These are phyloP conservation scores for Drosophila jambulina DNA, from an alignment of 1,140 invertebrate species.

Conservation along the genomic window DNA sequence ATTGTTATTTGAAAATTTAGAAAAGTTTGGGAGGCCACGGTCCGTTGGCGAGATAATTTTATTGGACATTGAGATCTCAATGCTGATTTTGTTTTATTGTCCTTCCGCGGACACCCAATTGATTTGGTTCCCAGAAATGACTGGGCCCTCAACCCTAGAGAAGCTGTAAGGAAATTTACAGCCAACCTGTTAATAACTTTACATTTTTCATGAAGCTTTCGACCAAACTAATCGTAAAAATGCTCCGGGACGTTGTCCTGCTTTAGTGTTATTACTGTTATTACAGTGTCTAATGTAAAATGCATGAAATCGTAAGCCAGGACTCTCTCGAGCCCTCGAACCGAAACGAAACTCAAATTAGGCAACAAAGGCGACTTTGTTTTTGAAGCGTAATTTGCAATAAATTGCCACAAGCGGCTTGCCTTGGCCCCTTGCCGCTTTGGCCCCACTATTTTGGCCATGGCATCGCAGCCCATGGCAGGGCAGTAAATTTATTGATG, in stretches of 20 bases:
- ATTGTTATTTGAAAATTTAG: slow-evolving; percentile 63
- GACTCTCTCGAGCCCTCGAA: slow-evolving; percentile 17
- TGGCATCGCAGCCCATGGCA: slow-evolving; percentile 42
- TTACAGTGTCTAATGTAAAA: slow-evolving; percentile 63
- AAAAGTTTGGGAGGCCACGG: slow-evolving; percentile 44
- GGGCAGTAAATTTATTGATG: slow-evolving; percentile 79
- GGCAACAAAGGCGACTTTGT: slow-evolving; percentile 70
- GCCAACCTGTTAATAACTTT: slow-evolving; percentile 30
- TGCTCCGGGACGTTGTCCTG: slow-evolving; percentile 2
- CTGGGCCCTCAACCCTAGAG: too few species aligned
- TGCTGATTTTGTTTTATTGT: slow-evolving; percentile 34
- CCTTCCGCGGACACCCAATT: slow-evolving; percentile 19
- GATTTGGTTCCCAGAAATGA: slow-evolving; percentile 18
- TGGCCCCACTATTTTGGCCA: slow-evolving; percentile 64
- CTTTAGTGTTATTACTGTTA: slow-evolving; percentile 54
- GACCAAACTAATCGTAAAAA: slow-evolving; percentile 39
- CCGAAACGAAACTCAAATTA: slow-evolving; percentile 66
- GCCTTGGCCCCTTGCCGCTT: slow-evolving; percentile 21
- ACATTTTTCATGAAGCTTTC: slow-evolving; percentile 44
- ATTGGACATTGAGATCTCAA: slow-evolving; percentile 48
- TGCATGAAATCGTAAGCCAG: slow-evolving; percentile 63
- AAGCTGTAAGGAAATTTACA: not conserved
- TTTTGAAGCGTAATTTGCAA: slow-evolving; percentile 83
- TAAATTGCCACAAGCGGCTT: slow-evolving; percentile 73
- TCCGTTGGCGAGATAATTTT: slow-evolving; percentile 29